phyloP scores from a whole-genome alignment of 1,140 invertebrate species.

The Homalodisca vitripennis region DNA sequence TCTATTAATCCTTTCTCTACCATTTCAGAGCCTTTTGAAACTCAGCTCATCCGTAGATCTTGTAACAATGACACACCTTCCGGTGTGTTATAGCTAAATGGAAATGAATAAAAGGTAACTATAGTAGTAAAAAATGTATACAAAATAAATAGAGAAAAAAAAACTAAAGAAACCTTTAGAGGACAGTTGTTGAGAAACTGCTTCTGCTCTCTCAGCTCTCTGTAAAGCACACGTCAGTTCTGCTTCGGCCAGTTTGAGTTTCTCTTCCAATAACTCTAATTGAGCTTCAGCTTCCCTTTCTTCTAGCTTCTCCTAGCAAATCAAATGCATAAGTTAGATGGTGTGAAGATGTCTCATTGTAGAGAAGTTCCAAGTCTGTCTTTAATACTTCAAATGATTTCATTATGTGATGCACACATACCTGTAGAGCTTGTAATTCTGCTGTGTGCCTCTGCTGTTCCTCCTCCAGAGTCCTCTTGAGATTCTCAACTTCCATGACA shows the following conservation, averaged over 20 bases:
- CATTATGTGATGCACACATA: slow-evolving; percentile 38
- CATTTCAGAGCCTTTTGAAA: too few relatives aligned
- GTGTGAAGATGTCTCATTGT: background rate
- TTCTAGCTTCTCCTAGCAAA: slow-evolving; percentile 60
- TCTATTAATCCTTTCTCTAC: too few relatives aligned
- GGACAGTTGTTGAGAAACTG: slow-evolving; percentile 41
- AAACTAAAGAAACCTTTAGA: slow-evolving; percentile 22
- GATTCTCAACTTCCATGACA: slow-evolving; percentile 60
- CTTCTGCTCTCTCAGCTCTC: slow-evolving; percentile 61
- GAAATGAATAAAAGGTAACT: too few relatives aligned
- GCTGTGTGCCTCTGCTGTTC: slow-evolving; percentile 55
- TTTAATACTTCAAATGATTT: background rate
- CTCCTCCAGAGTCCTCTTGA: slow-evolving; percentile 59
- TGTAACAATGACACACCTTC: too few relatives aligned
- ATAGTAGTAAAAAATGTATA: too few relatives aligned
- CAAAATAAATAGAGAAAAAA: too few relatives aligned
- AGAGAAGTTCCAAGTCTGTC: background rate
- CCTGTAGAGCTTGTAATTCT: slow-evolving; percentile 57
- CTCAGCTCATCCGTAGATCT: too few relatives aligned
- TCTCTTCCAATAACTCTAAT: slow-evolving; percentile 67
- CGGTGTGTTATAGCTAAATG: too few relatives aligned
- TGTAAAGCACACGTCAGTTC: slow-evolving; percentile 57
- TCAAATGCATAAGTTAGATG: background rate
- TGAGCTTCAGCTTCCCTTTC: slow-evolving; percentile 64
- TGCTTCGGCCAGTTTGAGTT: slow-evolving; percentile 64